Evolutionary conservation across 1,140 invertebrate species (phyloP), one percentile per base, ranked within the genome.

Genomic region (Littorina saxatilis): DNA sequence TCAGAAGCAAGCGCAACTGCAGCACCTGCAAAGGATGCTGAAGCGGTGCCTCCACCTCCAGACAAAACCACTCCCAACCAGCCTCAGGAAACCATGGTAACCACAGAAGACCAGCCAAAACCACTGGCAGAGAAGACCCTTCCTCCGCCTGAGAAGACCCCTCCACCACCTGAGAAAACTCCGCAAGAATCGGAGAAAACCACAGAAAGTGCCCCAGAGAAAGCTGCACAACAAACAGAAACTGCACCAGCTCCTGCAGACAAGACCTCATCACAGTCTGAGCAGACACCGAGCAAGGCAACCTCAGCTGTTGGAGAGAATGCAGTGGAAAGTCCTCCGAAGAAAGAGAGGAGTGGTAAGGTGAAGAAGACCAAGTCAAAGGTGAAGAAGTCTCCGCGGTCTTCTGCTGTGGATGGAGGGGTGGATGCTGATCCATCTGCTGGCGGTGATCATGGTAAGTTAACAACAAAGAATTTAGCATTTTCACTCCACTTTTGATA

Each of bases 331-430:
- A 35, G 35, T 20, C 7, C 35, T 7, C 35, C 66, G 13, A 29
- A 32, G 66, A 68, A 68, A 23, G 66, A 68, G 35, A 29, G 66
- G 20, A 68, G 66, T 39, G 27, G 66, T 1, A 68, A 68, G 39
- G 35, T 39, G 66, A 68, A 68, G 66, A 68, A 68, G 66, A 17
- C 35, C 66, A 68, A 68, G 35, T 11, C 35, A 17, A 68, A 68
- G 20, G 63, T 39, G 35, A 68, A 39, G 63, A 68, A 68, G 63
- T 15, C 7, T 9, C 20, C 47, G 9, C 29, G 3, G 27, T 32
- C 29, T 32, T 63, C 61, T 32, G 29, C 17, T 1, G n/a, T 32
- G 27, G 61, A 63, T 32, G 61, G 61, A 17, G 27, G 61, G 15
- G 27, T 32, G n/a, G 61, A 63, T 29, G 61, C 61, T 2, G 23